Evolutionary conservation across 2,113 vertebrate genomes (phyloP), one percentile per base, ranked within the genome.

Genomic region (Petrocephalus zakoni): DNA sequence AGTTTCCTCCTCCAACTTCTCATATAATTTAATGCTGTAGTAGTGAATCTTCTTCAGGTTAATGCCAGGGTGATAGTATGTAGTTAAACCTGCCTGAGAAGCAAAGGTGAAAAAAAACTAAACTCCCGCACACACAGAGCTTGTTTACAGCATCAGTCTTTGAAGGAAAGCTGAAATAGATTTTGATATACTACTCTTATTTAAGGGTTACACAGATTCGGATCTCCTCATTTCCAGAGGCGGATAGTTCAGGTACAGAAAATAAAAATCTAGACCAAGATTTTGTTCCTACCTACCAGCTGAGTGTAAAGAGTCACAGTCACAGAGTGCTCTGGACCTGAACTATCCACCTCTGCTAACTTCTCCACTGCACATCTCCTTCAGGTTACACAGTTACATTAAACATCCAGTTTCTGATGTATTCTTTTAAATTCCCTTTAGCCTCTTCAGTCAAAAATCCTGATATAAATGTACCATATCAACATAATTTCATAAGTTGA

Each of bases 51-150:
- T 97, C 96, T 99, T 99, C 53, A 99, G 89, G 90, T 99, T 99
- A 94, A 99, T 99, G 90, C 98, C 98, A 91, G 98, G 98, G 91
- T 99, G 97, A 94, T 99, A 99, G 89, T 99, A 99, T 47, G 98
- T 97, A 42, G 97, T 99, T 94, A 99, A 94, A 87, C 98, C 98
- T 89, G 98, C 98, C 98, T 99, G 93, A 89, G 90, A 90, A 17
- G 92, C 85, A 92, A 90, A 84, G 42, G 46, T n/a, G 46, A 34
- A 75, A 25, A 46, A 91, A 88, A 91, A 52, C 53, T 55, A 68
- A 9, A 2, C 53, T 82, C 78, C 37, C 85, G 78, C 0, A 78
- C n/a, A 6, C 87, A 9, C 88, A 91, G 87, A 34, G 4, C 25
- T 34, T 81, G 61, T 68, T n/a, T 88, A 88, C 15, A 68, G 9